Base-by-base conservation (phyloP, 2,888 invertebrate species). In the Tenthredo livida region DNA sequence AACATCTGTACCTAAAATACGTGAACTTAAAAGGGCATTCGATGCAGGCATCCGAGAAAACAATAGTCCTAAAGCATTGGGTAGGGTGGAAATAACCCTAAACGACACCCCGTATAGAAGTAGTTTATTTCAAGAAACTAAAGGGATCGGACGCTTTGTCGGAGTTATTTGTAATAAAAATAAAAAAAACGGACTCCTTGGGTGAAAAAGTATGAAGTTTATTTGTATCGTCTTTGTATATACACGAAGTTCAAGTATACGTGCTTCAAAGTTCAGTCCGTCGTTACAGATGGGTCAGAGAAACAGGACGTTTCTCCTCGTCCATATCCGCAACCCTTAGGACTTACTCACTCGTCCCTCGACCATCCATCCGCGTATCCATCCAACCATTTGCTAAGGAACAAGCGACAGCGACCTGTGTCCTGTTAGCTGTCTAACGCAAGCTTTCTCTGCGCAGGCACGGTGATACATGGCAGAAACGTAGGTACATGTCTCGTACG, bases 201-300 rank as follows among this genome's bases (percentile, higher is more conserved):
- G 25, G 58, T 37, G 40, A 65, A 70, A 70, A 82, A 82, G 43
- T 25, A 25, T 50, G 10, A 29, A 47, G 84, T 84, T 84, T 80
- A 78, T 67, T 77, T 54, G 47, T 84, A 84, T 84, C 78, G 65
- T 33, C 78, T 84, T 37, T 78, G 80, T 43, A 84, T 58, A n/a
- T n/a, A n/a, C n/a, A 80, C 77, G 80, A 29, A 61, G 58, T 80
- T 80, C 29, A n/a, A 40, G 54, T 21, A 80, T 54, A 77, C 65
- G 78, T 84, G 47, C 84, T 84, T 80, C 65, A 84, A 84, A 84
- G 84, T 84, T 84, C 65, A 54, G 47, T 47, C 61, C 21, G 21
- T 75, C 47, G 21, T 29, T 50, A 29, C 40, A 25, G 40, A 58
- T 37, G 78, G 67, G 37, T 80, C 40, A 25, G 78, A 37, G n/a